Evolutionary conservation across 2,113 vertebrate genomes (phyloP), one percentile per base, ranked within the genome.

Genomic region (Vidua macroura): DNA sequence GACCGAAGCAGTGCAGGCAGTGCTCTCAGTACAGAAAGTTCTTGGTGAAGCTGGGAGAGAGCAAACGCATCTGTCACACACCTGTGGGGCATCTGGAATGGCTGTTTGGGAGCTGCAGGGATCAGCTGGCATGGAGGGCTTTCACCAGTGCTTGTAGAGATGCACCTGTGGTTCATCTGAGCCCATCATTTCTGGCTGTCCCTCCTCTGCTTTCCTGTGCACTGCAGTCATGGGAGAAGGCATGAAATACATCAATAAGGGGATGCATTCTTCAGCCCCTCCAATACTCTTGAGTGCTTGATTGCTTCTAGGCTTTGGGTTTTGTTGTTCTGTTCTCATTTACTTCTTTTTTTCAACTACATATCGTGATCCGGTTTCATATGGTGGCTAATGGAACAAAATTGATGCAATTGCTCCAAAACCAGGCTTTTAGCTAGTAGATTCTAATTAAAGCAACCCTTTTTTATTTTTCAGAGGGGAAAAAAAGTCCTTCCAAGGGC

Each of bases 341-440:
- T 83, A 52, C 63, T 90, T 88, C 59, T 31, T 64, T 64, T 92
- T 93, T 91, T 62, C 84, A 63, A n/a, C 58, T 58, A 10, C n/a
- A 2, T 53, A 91, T 93, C 23, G 22, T 81, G 58, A 76, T 86
- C 77, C 2, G 10, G 52, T 48, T 81, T 91, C 63, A 43, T 64
- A 19, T 80, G 59, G 74, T 84, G 67, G 77, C 92, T 95, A 87
- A 94, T 96, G 94, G 96, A 94, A 95, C 31, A 92, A 91, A 96
- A 95, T 90, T 74, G 93, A 91, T 94, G 83, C 88, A 92, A 39
- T 95, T 88, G 58, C 73, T 93, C 55, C 22, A 43, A 75, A 68
- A 81, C 16, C 80, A 62, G 25, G 82, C 90, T 93, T 97, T 96
- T 87, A 96, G 88, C 64, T 51, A 37, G 55, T 75, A 63, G 51